Evolutionary conservation across 2,888 invertebrate species (phyloP).

Genomic region (Melanostoma scalare): DNA sequence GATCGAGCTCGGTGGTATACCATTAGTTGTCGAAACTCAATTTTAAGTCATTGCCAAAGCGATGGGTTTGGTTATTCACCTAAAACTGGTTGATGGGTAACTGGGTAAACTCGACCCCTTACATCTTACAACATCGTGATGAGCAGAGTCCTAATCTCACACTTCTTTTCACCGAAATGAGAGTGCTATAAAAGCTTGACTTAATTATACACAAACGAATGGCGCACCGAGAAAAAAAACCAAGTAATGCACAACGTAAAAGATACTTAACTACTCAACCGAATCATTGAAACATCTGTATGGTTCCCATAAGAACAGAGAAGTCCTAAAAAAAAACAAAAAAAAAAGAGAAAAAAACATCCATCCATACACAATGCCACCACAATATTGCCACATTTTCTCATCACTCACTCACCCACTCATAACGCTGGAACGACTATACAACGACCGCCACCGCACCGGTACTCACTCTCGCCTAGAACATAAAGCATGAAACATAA

Average conservation of each 20-base stretch:
- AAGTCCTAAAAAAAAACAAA: slow-evolving; percentile 1
- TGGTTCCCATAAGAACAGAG: slow-evolving; percentile 37
- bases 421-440: slow-evolving; percentile 28
- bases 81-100: too few species aligned
- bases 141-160: slow-evolving; percentile 28
- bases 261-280: slow-evolving; percentile 46
- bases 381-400: slow-evolving; percentile 60
- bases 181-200: slow-evolving; percentile 18
- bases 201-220: slow-evolving; percentile 52
- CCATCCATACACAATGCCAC: slow-evolving; percentile 44
- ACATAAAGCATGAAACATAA: slow-evolving; percentile 67
- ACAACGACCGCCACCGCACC: slow-evolving; percentile 9
- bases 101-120: too few species aligned
- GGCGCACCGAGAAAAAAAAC: slow-evolving; percentile 35
- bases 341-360: slow-evolving; percentile 26
- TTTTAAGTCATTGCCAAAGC: too few species aligned
- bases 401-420: slow-evolving; percentile 64
- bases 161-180: slow-evolving; percentile 29
- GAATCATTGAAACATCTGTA: slow-evolving; percentile 69
- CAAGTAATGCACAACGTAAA: slow-evolving; percentile 15
- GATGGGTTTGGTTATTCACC: too few species aligned
- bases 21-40: too few species aligned
- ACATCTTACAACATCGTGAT: slow-evolving; percentile 13
- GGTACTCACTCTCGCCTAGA: slow-evolving; percentile 35
- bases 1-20: too few species aligned